Percentiles rank a stretch among this genome's conserved stretches.
phyloP scores from a whole-genome alignment of 2,113 vertebrate genomes.

The Sapayoa aenigma region DNA sequence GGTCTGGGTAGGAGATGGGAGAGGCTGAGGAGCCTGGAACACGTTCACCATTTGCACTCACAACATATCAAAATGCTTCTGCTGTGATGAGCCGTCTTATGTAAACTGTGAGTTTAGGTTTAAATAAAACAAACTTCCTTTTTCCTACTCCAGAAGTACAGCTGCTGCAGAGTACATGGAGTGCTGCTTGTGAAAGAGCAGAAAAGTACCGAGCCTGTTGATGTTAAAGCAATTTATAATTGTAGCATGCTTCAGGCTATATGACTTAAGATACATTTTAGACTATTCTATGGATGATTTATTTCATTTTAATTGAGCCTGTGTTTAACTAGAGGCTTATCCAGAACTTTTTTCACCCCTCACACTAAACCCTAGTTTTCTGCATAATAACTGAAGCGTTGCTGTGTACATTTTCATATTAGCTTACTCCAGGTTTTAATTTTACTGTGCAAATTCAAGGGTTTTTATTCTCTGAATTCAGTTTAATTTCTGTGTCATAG shows the following conservation, averaged over 20 bases:
- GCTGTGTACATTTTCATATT: not conserved
- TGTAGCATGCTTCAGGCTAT: not conserved
- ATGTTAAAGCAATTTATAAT: not conserved
- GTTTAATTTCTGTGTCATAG: not conserved
- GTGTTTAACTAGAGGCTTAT: not conserved
- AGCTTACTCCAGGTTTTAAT: not conserved
- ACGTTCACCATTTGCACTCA: not conserved
- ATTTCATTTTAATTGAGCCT: not conserved
- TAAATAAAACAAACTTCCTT: slow-evolving; percentile 42
- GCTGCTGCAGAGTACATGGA: not conserved
- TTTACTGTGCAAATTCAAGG: not conserved
- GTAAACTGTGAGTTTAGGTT: slow-evolving; percentile 12
- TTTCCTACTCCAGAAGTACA: not conserved
- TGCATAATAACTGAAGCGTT: not conserved
- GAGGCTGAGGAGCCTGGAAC: not conserved
- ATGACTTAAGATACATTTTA: not conserved
- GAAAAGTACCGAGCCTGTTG: not conserved
- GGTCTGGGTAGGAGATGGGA: not conserved
- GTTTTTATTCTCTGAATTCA: not conserved
- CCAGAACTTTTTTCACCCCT: not conserved
- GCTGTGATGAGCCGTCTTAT: not conserved
- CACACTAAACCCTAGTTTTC: not conserved
- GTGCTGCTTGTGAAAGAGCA: not conserved
- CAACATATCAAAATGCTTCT: not conserved
- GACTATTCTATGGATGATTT: not conserved